Evolutionary conservation across 2,113 vertebrate genomes (phyloP).

Genomic region (Phalacrocorax aristotelis): DNA sequence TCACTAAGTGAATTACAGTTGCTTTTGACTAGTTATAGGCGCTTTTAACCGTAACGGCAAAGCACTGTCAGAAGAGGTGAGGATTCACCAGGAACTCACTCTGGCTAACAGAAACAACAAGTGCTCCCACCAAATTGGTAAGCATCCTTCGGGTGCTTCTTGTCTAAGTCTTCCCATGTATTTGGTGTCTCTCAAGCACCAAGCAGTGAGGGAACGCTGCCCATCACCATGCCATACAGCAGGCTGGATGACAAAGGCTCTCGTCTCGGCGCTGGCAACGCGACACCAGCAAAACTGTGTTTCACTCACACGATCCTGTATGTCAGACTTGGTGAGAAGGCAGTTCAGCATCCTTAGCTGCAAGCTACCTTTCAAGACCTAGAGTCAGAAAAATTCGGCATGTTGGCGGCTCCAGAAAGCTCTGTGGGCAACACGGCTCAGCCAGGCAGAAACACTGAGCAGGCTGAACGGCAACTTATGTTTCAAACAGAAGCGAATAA

Average conservation of each 20-base stretch:
- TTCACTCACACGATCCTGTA: not conserved
- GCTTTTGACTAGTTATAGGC: not conserved
- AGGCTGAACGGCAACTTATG: not conserved
- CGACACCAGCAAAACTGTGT: not conserved
- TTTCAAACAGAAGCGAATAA: not conserved
- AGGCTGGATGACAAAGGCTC: not conserved
- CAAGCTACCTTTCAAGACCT: not conserved
- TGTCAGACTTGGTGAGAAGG: not conserved
- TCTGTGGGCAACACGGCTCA: rapidly evolving
- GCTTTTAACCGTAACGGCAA: not conserved
- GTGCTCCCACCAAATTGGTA: not conserved
- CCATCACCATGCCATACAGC: not conserved
- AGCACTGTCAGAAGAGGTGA: not conserved
- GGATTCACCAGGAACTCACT: not conserved
- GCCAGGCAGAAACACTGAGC: not conserved
- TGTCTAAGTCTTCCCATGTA: rapidly evolving
- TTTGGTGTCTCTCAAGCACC: not conserved
- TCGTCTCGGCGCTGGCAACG: not conserved
- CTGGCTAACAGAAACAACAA: not conserved
- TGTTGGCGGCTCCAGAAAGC: not conserved
- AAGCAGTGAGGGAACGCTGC: not conserved
- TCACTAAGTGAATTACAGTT: not conserved
- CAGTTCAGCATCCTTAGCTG: not conserved
- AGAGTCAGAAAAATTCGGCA: not conserved
- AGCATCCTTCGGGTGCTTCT: not conserved